These are phyloP conservation scores for Philaenus spumarius DNA, from an alignment of 1,140 invertebrate species.

Conservation along the genomic window DNA sequence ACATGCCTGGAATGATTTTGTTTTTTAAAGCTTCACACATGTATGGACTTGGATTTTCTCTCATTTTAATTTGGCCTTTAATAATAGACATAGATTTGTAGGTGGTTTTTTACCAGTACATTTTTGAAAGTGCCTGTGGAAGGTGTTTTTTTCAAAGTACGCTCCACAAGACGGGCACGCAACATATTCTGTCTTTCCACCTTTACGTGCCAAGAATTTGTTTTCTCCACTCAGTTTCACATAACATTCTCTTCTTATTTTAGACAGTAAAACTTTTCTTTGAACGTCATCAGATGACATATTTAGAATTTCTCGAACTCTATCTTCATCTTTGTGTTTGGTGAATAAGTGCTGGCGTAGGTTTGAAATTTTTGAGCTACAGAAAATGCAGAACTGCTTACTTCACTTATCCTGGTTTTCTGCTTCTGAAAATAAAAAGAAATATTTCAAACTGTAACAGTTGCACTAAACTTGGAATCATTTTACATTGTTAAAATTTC, in stretches of 20 bases:
- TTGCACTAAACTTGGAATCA: too few species aligned
- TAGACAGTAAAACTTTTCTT: background rate
- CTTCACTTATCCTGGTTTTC: too few species aligned
- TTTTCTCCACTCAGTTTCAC: background rate
- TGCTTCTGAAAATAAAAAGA: too few species aligned
- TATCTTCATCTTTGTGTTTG: background rate
- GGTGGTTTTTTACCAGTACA: background rate
- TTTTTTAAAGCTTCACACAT: background rate
- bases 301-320: background rate
- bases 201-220: background rate
- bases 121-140: background rate
- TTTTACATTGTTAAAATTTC: too few species aligned
- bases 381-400: background rate
- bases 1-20: background rate
- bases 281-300: background rate
- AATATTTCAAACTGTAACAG: too few species aligned
- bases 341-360: background rate
- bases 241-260: background rate
- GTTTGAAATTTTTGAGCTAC: background rate
- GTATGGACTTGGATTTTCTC: background rate
- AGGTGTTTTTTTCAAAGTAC: background rate
- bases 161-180: background rate
- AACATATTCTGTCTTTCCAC: background rate
- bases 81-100: background rate
- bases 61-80: background rate